These are phyloP conservation scores for Misgurnus mizolepis DNA, from an alignment of 2,113 vertebrate species.

Conservation along the genomic window DNA sequence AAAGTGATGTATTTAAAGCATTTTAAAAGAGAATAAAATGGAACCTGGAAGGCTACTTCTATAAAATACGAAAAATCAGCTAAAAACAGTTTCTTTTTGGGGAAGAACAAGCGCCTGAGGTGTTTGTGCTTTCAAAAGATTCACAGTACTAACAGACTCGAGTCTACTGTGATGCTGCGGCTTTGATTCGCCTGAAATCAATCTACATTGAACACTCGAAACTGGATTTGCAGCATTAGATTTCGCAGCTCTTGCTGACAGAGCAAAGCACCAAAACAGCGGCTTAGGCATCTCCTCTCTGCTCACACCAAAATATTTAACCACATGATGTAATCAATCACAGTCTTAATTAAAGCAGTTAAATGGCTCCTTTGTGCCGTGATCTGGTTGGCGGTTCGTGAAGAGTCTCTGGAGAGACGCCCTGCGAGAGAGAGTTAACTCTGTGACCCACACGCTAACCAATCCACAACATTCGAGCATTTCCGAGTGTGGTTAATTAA, in stretches of 20 bases:
- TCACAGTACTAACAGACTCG: constrained; percentile 11
- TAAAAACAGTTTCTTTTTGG: background rate
- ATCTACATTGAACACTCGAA: constrained; percentile 32
- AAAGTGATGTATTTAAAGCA: constrained; percentile 30
- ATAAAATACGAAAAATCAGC: background rate
- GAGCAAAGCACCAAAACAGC: background rate
- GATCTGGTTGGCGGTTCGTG: constrained; percentile 31
- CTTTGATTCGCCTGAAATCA: constrained; percentile 25
- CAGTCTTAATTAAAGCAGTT: constrained; percentile 44
- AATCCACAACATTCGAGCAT: constrained; percentile 40
- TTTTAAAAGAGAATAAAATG: constrained; percentile 7
- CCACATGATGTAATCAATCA: constrained; percentile 53
- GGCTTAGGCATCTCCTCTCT: background rate
- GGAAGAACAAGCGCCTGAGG: background rate
- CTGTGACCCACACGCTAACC: constrained; percentile 10
- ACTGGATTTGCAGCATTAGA: constrained; percentile 22
- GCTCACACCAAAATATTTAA: constrained; percentile 43
- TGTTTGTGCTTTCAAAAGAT: constrained; percentile 31
- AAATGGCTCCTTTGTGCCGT: constrained; percentile 33
- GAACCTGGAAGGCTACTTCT: constrained; percentile 11
- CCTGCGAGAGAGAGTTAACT: constrained; percentile 41
- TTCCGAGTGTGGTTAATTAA: constrained; percentile 44
- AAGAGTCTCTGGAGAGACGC: constrained; percentile 41
- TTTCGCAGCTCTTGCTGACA: background rate
- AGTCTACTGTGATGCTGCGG: constrained; percentile 7